Percentiles rank a stretch among this genome's conserved stretches.
Evolutionary conservation across 2,113 vertebrate genomes (phyloP).

Genomic region (Pteruthius melanotis): DNA sequence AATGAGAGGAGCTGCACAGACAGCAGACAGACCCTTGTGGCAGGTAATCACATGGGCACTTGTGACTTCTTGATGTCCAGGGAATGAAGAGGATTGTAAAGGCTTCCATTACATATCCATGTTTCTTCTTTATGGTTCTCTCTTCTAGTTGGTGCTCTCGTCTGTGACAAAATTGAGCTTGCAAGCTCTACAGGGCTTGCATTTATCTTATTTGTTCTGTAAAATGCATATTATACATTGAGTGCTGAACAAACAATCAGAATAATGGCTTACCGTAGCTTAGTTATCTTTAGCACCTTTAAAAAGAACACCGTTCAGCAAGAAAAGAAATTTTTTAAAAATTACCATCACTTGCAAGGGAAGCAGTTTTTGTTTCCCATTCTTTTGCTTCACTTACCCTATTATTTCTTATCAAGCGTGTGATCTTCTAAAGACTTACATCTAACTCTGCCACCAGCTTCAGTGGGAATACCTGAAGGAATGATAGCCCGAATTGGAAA

Average conservation of each 20-base stretch:
- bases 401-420: not conserved
- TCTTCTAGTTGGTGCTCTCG: not conserved
- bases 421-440: not conserved
- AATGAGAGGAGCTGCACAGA: not conserved
- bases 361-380: not conserved
- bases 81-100: not conserved
- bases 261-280: not conserved
- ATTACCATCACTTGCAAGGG: not conserved
- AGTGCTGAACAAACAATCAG: conserved; percentile 10
- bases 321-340: not conserved
- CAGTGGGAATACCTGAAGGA: not conserved
- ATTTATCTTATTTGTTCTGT: conserved; percentile 18
- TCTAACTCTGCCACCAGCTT: not conserved
- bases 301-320: not conserved
- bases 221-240: not conserved
- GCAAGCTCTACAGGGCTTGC: not conserved
- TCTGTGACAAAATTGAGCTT: not conserved
- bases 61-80: not conserved
- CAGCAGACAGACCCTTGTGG: not conserved
- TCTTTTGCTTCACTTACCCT: not conserved
- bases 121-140: not conserved
- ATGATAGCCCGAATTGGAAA: not conserved
- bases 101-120: not conserved
- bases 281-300: not conserved
- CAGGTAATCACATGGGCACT: not conserved